phyloP scores from a whole-genome alignment of 2,888 invertebrate genomes.

The Drosophila neotestacea region DNA sequence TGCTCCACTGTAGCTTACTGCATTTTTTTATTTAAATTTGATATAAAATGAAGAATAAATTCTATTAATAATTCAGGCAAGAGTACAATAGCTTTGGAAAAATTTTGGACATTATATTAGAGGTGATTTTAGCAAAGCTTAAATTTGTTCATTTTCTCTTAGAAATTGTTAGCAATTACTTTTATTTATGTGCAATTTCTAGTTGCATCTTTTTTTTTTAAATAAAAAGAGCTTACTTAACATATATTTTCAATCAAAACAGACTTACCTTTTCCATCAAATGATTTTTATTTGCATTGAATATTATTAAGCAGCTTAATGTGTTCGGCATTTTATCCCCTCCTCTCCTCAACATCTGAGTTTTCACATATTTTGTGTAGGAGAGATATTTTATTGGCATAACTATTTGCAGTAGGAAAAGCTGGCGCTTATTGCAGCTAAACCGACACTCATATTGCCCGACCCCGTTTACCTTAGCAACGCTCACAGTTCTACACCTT shows the following conservation, averaged over 20 bases:
- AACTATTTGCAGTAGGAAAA: slow-evolving; percentile 40
- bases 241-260: background rate
- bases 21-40: too few relatives aligned
- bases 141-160: too few relatives aligned
- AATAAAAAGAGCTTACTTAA: background rate
- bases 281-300: background rate
- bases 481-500: slow-evolving; percentile 23
- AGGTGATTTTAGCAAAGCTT: too few relatives aligned
- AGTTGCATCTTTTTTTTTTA: background rate
- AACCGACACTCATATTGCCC: slow-evolving; percentile 39
- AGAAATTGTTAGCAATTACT: too few relatives aligned
- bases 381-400: slow-evolving; percentile 35
- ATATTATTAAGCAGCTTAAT: slow-evolving; percentile 8
- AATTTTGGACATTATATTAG: too few relatives aligned
- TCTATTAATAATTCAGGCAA: too few relatives aligned
- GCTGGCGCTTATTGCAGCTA: slow-evolving; percentile 55
- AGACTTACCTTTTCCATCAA: background rate
- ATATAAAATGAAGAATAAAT: too few relatives aligned
- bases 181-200: background rate
- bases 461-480: background rate
- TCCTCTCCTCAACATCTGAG: background rate
- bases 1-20: too few relatives aligned
- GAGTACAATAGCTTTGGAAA: too few relatives aligned
- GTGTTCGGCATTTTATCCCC: background rate
- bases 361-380: slow-evolving; percentile 21